phyloP scores from a whole-genome alignment of 2,113 vertebrate genomes.

The Lipotes vexillifer region DNA sequence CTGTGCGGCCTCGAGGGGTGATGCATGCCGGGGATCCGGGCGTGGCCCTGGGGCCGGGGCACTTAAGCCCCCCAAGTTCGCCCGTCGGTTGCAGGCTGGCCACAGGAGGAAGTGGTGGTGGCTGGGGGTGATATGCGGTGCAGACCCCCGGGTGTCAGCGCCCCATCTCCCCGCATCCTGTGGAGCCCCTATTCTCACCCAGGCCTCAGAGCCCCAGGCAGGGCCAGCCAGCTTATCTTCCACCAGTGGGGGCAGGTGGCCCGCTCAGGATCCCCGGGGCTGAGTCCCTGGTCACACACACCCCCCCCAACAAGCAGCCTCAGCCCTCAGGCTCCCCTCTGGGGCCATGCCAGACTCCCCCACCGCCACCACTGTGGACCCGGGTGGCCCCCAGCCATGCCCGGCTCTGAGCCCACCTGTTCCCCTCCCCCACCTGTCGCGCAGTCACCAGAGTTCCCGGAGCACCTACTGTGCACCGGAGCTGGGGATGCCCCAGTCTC shows the following conservation, averaged over 20 bases:
- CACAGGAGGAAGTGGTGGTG: not conserved
- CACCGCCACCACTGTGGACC: not conserved
- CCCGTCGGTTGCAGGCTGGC: not conserved
- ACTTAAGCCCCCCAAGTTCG: not conserved
- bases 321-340: not conserved
- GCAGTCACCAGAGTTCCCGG: not conserved
- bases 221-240: not conserved
- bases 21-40: not conserved
- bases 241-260: not conserved
- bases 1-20: not conserved
- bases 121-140: not conserved
- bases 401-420: not conserved
- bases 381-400: not conserved
- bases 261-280: rapidly evolving
- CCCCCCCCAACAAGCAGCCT: not conserved
- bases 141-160: not conserved
- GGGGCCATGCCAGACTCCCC: not conserved
- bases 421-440: not conserved
- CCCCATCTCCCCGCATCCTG: not conserved
- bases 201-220: not conserved
- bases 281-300: not conserved
- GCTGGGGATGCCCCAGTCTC: not conserved
- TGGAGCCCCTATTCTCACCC: not conserved
- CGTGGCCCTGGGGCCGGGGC: not conserved
- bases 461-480: not conserved